Base-by-base conservation (phyloP, 2,113 vertebrate genomes). In the Mormyrus iriodes region DNA sequence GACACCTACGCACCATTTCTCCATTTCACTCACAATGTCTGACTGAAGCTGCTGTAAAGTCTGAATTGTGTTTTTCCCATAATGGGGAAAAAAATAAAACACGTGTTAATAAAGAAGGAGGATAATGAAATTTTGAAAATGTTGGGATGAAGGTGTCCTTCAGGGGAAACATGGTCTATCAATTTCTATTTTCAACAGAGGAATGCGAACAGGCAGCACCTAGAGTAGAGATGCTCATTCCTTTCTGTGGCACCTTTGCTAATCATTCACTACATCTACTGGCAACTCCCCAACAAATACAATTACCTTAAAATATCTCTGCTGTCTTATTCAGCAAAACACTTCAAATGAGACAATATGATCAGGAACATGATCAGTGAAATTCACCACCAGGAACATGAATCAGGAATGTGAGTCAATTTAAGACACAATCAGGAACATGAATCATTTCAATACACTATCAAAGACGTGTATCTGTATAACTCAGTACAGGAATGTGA, bases 61-160 rank as follows among this genome's bases (percentile, higher is more conserved):
- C 85, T 53, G 31, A 31, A 86, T 53, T 86, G 49, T 86, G 48
- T 21, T 86, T 31, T 86, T 53, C 48, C 15, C 51, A 86, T 53
- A 86, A 86, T 35, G 35, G 85, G 27, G 12, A 15, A 35, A 52
- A 86, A 86, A 86, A 10, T 5, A 48, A 85, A 55, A 53, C 84
- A 52, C 19, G 1, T 13, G 48, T 35, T 31, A 48, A 52, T 48
- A 19, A 35, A 86, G 51, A 21, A 39, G 15, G 27, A 86, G 13
- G 51, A 35, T 85, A 27, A 85, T 49, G 44, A 85, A n/a, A 51
- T 85, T 85, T 85, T 85, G 44, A 85, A 85, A 27, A 85, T 27
- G 19, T 85, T 51, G 42, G 83, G 46, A 85, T 85, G 83, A 48
- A n/a, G 31, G 44, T 48, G 85, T 53, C n/a, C 24, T 10, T 5